Conservation (phyloP, 1,140 invertebrate species). For the Drosophila littoralis region DNA sequence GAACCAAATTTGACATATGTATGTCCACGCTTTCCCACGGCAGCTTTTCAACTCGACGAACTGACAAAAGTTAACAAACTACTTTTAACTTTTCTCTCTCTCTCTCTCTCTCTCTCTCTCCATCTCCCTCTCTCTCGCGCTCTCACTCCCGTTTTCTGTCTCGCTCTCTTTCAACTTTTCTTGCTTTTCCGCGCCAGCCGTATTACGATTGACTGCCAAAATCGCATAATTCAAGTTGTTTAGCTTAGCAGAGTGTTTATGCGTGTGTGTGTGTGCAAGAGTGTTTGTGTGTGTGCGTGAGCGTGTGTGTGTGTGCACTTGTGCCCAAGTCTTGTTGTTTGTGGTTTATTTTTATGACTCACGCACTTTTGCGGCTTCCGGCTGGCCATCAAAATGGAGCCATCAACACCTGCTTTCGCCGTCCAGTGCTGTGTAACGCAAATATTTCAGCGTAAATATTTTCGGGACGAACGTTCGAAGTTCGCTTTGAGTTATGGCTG, state of each 20-base stretch:
- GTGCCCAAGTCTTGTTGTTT: slow-evolving; percentile 14
- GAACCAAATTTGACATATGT: neutral
- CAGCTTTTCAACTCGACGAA: neutral
- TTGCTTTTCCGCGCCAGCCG: slow-evolving; percentile 20
- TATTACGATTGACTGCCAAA: slow-evolving; percentile 72
- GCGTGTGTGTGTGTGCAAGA: slow-evolving; percentile 4
- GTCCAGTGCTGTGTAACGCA: slow-evolving; percentile 42
- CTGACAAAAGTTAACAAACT: slow-evolving; percentile 19
- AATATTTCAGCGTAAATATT: slow-evolving; percentile 30
- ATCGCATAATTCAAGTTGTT: slow-evolving; percentile 75
- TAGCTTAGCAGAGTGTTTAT: slow-evolving; percentile 38
- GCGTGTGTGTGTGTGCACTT: slow-evolving; percentile 11
- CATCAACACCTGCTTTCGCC: slow-evolving; percentile 72
- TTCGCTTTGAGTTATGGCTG: slow-evolving; percentile 76
- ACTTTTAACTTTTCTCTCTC: slow-evolving; percentile 2
- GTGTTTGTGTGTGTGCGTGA: slow-evolving; percentile 13
- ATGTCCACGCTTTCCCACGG: neutral
- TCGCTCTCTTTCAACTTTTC: neutral
- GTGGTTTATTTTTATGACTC: slow-evolving; percentile 78
- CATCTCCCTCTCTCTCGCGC: slow-evolving; percentile 4
- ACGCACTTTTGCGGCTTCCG: slow-evolving; percentile 81
- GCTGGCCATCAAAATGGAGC: slow-evolving; percentile 78
- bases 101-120: neutral
- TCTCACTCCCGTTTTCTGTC: slow-evolving; percentile 2
- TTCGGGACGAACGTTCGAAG: slow-evolving; percentile 34